Evolutionary conservation across 2,113 vertebrate genomes (phyloP), one percentile per base, ranked within the genome.

Genomic region (Psilopogon haemacephalus): DNA sequence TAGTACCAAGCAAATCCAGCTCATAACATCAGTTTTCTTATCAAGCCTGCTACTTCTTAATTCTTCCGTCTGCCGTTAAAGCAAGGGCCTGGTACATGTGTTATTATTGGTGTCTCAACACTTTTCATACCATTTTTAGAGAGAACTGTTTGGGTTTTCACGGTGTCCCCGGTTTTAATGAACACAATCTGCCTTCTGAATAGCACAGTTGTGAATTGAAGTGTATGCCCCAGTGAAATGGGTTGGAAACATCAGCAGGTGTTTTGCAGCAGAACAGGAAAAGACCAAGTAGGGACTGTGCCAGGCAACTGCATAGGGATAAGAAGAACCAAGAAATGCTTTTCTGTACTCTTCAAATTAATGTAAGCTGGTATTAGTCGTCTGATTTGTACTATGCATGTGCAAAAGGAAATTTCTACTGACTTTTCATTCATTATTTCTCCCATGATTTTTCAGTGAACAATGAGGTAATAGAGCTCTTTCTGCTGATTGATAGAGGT

Each of bases 1-100:
- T 9, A 28, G 38, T 42, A 15, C 23, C 1, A 2, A 67, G 55
- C 1, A 5, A 63, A 23, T 18, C 0, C 12, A 27, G 52, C 24
- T 32, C 28, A 5, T 28, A 46, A 6, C 5, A 13, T 0, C 70
- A 52, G 38, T 46, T 46, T 20, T 13, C 44, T 69, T 54, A 65
- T 3, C 48, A 48, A 54, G 67, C 28, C 55, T 84, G 46, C 62
- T 75, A 3, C 52, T 27, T 58, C 54, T 33, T 48, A 9, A 40
- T 40, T 71, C 59, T 56, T 28, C 33, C 40, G 62, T 44, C 63
- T 88, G 68, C 55, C 17, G 2, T 15, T 14, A 67, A 10, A 24
- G 30, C 46, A 30, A 52, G 59, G 37, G 8, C 55, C 48, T 46
- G 26, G 24, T 27, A 48, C 3, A 0, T 26, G 15, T 23, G 8